Base-by-base conservation (phyloP, 2,797 vertebrate genomes). In the Philypnodon macrostomus region DNA sequence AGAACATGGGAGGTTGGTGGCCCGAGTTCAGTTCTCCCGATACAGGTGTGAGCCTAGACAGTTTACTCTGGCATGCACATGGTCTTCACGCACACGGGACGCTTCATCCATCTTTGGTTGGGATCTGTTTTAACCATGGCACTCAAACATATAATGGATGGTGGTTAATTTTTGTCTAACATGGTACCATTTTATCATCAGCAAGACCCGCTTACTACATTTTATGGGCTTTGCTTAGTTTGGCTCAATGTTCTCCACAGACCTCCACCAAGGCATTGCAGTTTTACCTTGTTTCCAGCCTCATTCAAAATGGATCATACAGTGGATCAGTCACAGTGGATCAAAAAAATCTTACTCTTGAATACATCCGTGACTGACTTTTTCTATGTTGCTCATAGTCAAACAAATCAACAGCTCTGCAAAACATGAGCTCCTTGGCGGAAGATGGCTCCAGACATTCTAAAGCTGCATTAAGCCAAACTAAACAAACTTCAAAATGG, bases 1-100 rank as follows among this genome's bases (percentile, higher is more conserved):
- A 96, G 85, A 96, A 94, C 67, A 95, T 96, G 94, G 94, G 94
- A 95, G 94, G 94, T 95, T 96, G 94, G 94, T 95, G 94, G 94
- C 93, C 94, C 76, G 92, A 96, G 89, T 94, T 90, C 92, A 88
- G 88, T 92, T 85, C 93, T 73, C 87, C 92, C 67, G 87, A 89
- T 78, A 78, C 94, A 95, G 94, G 94, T 96, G 91, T 93, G 93
- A 90, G 77, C 90, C 73, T 84, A 79, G 90, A 84, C 90, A 87
- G 91, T 91, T 91, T 74, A 80, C 80, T 46, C 84, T 72, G 86
- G 92, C 94, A 94, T 94, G 94, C 92, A 91, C 91, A 70, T 49
- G 70, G 64, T 73, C 84, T 69, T 58, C 37, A 58, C 65, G 16
- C 18, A 23, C 6, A 23, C 6, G 21, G 21, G n/a, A 34, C 31